A percentile compares a stretch with the other conserved stretches of the same genome.
These are phyloP conservation scores for Dicrurus megarhynchus DNA, from an alignment of 2,113 vertebrate genomes.

Conservation along the genomic window DNA sequence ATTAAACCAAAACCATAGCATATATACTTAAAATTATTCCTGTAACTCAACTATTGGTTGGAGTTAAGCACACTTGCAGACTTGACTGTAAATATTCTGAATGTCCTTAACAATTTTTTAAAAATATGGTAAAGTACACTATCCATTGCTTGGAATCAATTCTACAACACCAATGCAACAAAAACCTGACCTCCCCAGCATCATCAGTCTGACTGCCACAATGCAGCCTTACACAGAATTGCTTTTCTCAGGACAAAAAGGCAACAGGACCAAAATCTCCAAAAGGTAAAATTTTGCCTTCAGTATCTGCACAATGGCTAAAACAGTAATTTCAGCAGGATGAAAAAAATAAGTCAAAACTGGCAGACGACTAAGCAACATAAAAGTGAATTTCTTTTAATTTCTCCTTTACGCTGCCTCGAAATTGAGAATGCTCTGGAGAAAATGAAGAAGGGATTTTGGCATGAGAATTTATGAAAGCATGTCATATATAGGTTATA, in stretches of 20 bases:
- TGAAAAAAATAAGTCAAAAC: not conserved
- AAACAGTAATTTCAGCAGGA: not conserved
- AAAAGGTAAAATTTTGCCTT: not conserved
- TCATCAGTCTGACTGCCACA: not conserved
- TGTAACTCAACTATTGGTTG: not conserved
- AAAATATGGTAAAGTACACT: not conserved
- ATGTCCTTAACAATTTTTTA: not conserved
- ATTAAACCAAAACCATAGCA: not conserved
- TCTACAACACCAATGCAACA: not conserved
- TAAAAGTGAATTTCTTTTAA: not conserved
- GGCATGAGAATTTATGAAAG: not conserved
- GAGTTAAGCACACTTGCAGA: not conserved
- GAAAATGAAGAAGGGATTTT: not conserved
- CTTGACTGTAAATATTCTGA: not conserved
- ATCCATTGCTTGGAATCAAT: not conserved
- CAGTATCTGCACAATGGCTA: not conserved
- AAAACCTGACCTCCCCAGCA: not conserved
- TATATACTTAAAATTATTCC: not conserved
- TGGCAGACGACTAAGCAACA: not conserved
- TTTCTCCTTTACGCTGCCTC: not conserved
- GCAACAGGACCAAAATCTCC: not conserved
- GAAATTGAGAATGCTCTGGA: not conserved
- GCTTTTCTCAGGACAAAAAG: constrained; percentile 38
- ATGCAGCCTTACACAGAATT: not conserved
- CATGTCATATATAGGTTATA: not conserved